Conservation (phyloP, 2,113 vertebrate species). For the Phylloscopus trochilus region DNA sequence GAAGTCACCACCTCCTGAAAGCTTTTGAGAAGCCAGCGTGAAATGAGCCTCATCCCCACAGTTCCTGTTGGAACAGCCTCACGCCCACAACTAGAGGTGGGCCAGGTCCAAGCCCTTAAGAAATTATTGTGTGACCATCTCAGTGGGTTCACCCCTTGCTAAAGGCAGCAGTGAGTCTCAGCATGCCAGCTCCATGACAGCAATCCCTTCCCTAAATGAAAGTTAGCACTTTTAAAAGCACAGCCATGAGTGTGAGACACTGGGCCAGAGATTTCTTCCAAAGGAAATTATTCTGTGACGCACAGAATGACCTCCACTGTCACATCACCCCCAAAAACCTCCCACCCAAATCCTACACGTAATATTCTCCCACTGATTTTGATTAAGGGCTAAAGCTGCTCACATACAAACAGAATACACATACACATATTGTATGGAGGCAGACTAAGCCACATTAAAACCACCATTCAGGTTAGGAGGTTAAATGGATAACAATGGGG, state of each 20-base stretch:
- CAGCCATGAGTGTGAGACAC: fast-evolving
- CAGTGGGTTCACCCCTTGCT: not conserved
- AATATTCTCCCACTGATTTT: not conserved
- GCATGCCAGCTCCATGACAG: not conserved
- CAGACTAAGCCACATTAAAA: not conserved
- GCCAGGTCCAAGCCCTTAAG: not conserved
- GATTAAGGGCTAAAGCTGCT: not conserved
- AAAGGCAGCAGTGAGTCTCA: not conserved
- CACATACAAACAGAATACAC: not conserved
- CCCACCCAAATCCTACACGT: not conserved
- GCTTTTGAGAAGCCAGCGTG: not conserved
- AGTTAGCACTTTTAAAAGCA: not conserved
- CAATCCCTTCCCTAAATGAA: not conserved
- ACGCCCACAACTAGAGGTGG: not conserved
- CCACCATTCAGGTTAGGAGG: not conserved
- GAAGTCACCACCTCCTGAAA: slow-evolving; percentile 36
- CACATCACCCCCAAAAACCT: not conserved
- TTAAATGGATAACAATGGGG: not conserved
- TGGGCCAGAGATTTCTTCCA: not conserved
- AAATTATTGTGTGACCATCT: not conserved
- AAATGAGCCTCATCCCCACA: not conserved
- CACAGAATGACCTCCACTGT: not conserved
- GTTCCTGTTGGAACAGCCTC: not conserved
- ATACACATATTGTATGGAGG: not conserved
- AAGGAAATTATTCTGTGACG: slow-evolving; percentile 9